Evolutionary conservation across 2,113 vertebrate genomes (phyloP).

Genomic region (Glareola pratincola): DNA sequence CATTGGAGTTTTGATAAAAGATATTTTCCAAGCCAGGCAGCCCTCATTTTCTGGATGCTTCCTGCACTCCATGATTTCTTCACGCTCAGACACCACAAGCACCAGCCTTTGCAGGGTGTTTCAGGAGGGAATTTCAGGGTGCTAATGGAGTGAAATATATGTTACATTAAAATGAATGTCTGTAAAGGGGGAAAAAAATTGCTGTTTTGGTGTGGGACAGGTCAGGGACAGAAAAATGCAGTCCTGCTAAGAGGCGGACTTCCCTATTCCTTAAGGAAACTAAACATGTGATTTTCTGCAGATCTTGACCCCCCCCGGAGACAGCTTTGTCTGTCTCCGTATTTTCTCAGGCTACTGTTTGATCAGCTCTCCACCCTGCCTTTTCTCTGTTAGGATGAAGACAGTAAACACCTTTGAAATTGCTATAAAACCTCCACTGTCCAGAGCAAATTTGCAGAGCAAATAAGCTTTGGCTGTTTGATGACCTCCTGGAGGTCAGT

Average conservation of each 20-base stretch:
- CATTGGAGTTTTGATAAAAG: not conserved
- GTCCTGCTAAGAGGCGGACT: not conserved
- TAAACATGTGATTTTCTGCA: not conserved
- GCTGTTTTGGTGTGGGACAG: not conserved
- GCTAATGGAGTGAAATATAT: not conserved
- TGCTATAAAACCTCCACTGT: not conserved
- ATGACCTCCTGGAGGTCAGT: accelerated
- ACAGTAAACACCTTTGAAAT: not conserved
- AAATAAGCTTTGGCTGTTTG: not conserved
- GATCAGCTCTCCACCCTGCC: not conserved
- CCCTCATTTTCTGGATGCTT: not conserved
- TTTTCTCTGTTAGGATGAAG: not conserved
- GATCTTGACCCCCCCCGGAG: not conserved
- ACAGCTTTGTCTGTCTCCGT: not conserved
- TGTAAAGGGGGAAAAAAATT: not conserved
- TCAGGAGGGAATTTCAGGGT: not conserved
- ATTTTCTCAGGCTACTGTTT: not conserved
- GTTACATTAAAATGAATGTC: not conserved
- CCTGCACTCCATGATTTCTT: not conserved
- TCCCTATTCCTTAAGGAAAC: not conserved
- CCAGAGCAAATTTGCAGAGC: not conserved
- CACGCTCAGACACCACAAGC: not conserved
- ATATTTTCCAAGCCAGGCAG: not conserved
- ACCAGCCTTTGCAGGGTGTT: not conserved
- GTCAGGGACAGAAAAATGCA: not conserved